Conservation (phyloP, 2,888 invertebrate species). For the Xestobium rufovillosum region DNA sequence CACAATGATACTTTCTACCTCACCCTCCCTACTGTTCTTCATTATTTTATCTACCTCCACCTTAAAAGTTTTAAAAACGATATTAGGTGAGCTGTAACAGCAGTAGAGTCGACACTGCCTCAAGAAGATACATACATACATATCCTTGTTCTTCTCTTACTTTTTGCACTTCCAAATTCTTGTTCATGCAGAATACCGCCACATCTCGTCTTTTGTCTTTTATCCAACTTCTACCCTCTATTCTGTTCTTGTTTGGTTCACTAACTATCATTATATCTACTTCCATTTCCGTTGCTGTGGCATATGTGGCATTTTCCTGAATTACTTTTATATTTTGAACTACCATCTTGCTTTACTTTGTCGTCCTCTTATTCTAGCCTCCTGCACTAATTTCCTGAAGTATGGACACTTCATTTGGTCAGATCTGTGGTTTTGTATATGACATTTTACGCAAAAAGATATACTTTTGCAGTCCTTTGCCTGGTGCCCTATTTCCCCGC, state of each 20-base stretch:
- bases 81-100: constrained; percentile 1
- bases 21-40: not conserved
- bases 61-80: not conserved
- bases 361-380: no score
- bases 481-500: not conserved
- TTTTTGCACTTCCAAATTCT: not conserved
- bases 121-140: no score
- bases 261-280: no score
- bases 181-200: not conserved
- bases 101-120: not conserved
- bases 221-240: no score
- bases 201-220: not conserved
- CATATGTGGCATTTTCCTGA: no score
- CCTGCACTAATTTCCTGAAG: no score
- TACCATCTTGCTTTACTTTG: no score
- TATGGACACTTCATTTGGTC: no score
- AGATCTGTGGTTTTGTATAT: not conserved
- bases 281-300: no score
- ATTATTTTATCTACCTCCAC: not conserved
- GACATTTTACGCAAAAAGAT: constrained; percentile 4
- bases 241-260: no score
- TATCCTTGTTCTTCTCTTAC: no score
- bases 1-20: not conserved
- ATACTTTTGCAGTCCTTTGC: constrained; percentile 5
- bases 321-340: no score